Percentiles rank a stretch among this genome's conserved stretches.
These are phyloP conservation scores for Alviniconcha strummeri DNA, from an alignment of 2,888 invertebrate genomes.

Conservation along the genomic window DNA sequence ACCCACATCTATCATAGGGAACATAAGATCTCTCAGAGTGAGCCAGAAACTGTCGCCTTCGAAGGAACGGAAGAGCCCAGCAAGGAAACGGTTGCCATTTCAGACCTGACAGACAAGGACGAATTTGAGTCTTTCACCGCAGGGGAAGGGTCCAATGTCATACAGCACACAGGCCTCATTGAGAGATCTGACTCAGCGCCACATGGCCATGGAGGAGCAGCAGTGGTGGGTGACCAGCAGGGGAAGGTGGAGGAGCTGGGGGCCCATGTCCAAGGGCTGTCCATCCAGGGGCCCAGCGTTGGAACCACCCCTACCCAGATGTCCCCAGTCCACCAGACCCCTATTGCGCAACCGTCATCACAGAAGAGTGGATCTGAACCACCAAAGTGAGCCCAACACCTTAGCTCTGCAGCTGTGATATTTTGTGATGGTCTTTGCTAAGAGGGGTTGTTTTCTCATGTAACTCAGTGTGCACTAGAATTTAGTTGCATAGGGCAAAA, in stretches of 20 bases:
- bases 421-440: no score
- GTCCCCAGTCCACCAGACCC: slow-evolving; percentile 55
- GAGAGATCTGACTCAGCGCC: slow-evolving; percentile 17
- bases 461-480: no score
- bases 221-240: slow-evolving; percentile 15
- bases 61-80: slow-evolving; percentile 43
- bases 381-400: slow-evolving; percentile 4
- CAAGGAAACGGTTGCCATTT: slow-evolving; percentile 31
- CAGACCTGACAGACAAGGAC: slow-evolving; percentile 46
- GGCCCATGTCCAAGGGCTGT: slow-evolving; percentile 21
- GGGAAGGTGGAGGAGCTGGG: not conserved
- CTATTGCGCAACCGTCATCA: slow-evolving; percentile 7
- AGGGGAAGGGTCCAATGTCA: slow-evolving; percentile 38
- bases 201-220: slow-evolving; percentile 1
- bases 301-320: slow-evolving; percentile 53
- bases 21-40: slow-evolving; percentile 39
- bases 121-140: slow-evolving; percentile 66
- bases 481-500: no score
- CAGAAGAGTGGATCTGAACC: slow-evolving; percentile 11
- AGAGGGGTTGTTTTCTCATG: no score
- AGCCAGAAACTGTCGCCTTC: slow-evolving; percentile 50
- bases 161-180: slow-evolving; percentile 5
- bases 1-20: slow-evolving; percentile 39
- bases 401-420: not conserved
- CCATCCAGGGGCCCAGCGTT: slow-evolving; percentile 36